phyloP scores from a whole-genome alignment of 2,797 vertebrate species.

The Cacajao melanocephalus region DNA sequence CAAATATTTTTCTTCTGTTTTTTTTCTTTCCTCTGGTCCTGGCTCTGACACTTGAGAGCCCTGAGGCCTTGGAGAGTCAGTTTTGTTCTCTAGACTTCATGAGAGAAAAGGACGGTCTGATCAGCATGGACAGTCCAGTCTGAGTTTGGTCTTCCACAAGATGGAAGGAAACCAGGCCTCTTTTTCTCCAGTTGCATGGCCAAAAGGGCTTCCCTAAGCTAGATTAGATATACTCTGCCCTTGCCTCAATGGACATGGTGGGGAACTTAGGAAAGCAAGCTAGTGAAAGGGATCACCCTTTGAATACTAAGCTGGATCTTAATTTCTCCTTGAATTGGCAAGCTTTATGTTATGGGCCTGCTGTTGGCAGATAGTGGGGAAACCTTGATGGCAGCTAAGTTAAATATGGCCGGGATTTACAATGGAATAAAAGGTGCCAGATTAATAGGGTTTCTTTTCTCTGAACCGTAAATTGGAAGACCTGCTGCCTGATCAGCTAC shows the following conservation, averaged over 20 bases:
- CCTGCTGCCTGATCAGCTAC: conserved; percentile 49
- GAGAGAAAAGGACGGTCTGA: background rate
- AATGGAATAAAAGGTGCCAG: conserved; percentile 73
- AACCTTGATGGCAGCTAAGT: conserved; percentile 68
- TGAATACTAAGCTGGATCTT: conserved; percentile 64
- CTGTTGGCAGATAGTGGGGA: conserved; percentile 49
- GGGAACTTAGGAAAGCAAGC: background rate
- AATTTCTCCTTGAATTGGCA: conserved; percentile 53
- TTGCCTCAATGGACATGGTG: background rate
- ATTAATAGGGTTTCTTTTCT: conserved; percentile 77
- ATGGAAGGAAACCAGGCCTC: background rate
- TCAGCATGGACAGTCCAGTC: background rate
- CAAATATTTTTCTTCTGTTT: background rate
- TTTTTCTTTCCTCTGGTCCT: background rate
- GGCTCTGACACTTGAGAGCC: background rate
- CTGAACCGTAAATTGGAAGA: conserved; percentile 70
- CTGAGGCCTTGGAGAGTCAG: background rate
- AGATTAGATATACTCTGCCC: background rate
- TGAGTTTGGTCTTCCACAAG: background rate
- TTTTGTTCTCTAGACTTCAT: background rate
- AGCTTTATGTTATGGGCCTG: conserved; percentile 57
- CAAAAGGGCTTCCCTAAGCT: background rate
- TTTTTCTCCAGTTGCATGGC: background rate
- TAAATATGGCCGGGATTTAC: conserved; percentile 77
- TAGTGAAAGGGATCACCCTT: background rate